Evolutionary conservation across 2,888 invertebrate species (phyloP).

Genomic region (Tineola bisselliella): DNA sequence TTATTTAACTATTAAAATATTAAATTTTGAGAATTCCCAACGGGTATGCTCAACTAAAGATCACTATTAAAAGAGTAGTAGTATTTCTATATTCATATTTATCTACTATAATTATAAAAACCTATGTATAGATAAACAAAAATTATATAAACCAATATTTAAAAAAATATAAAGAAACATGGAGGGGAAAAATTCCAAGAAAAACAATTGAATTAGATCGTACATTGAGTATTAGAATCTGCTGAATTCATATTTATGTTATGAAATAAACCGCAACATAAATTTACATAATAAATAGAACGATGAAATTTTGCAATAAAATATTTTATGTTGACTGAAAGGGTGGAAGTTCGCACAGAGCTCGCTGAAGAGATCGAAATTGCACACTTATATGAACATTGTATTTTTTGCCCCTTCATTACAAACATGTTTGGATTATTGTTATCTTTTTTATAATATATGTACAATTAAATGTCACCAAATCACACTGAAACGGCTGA

Average conservation of each 20-base stretch:
- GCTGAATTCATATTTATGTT: not conserved
- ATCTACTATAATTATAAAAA: no score
- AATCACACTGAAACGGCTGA: no score
- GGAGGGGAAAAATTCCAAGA: not conserved
- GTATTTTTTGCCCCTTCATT: not conserved
- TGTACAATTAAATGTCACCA: no score
- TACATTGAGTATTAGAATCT: not conserved
- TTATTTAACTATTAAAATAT: no score
- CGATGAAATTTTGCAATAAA: constrained; percentile 5
- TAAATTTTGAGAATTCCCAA: no score
- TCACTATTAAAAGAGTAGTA: no score
- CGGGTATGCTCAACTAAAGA: no score
- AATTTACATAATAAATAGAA: constrained; percentile 8
- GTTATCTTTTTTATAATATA: no score
- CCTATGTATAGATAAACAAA: no score
- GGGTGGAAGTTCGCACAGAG: not conserved
- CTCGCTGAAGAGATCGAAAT: not conserved
- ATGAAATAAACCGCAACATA: constrained; percentile 5
- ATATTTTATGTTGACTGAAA: not conserved
- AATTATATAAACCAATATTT: no score
- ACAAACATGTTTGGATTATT: no score
- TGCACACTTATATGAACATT: not conserved
- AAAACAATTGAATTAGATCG: not conserved
- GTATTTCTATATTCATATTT: no score
- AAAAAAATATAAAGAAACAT: not conserved